phyloP scores from a whole-genome alignment of 2,888 invertebrate species.

The Masnerella sp. region DNA sequence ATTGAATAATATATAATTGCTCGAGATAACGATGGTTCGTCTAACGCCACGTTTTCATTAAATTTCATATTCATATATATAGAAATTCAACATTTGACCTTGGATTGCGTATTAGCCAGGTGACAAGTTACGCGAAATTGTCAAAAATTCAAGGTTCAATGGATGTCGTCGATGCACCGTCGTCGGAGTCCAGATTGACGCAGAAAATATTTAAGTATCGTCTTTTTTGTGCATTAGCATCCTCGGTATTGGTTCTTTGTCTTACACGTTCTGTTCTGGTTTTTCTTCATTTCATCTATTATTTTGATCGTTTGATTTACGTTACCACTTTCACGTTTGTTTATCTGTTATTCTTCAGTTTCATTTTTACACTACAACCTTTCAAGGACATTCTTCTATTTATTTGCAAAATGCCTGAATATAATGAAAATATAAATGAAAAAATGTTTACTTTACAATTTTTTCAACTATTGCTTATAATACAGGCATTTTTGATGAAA shows the following conservation, averaged over 20 bases:
- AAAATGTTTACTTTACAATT: no score
- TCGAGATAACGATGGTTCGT: constrained; percentile 36
- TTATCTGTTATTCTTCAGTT: constrained; percentile 24
- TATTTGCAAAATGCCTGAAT: no score
- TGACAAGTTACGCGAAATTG: not conserved
- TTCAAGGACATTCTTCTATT: no score
- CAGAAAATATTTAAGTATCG: constrained; percentile 43
- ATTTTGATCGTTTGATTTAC: constrained; percentile 42
- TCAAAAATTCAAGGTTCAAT: no score
- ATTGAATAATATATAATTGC: constrained; percentile 57
- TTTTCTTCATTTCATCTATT: constrained; percentile 49
- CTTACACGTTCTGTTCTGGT: constrained; percentile 20
- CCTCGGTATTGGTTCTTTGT: constrained; percentile 47
- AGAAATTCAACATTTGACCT: not conserved
- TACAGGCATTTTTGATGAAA: no score
- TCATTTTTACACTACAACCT: constrained; percentile 28
- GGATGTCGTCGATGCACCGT: constrained; percentile 53
- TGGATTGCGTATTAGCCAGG: constrained; percentile 44
- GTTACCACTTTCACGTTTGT: constrained; percentile 29
- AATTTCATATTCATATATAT: no score
- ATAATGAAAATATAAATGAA: no score
- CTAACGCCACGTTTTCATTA: not conserved
- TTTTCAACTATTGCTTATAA: no score
- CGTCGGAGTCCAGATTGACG: constrained; percentile 48
- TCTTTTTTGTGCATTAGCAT: constrained; percentile 25